Percentiles rank a stretch among this genome's conserved stretches.
Evolutionary conservation across 2,797 vertebrate species (phyloP).

Genomic region (Sebastes flavidus): DNA sequence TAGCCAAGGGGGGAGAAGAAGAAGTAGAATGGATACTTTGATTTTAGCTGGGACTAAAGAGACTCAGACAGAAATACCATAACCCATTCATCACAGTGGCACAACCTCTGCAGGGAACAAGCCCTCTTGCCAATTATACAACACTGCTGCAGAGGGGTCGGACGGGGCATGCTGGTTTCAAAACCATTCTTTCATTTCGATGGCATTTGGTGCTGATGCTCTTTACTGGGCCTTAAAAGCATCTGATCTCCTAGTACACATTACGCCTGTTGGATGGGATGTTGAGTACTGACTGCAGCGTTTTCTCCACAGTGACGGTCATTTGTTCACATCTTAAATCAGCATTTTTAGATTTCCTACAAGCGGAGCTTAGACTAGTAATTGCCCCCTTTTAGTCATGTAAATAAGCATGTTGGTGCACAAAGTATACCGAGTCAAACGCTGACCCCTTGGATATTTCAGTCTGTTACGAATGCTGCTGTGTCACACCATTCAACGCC

Average conservation of each 20-base stretch:
- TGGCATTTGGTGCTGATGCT: not conserved
- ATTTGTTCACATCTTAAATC: slow-evolving; percentile 17
- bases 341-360: not conserved
- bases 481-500: slow-evolving; percentile 18
- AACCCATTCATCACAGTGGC: slow-evolving; percentile 40
- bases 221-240: not conserved
- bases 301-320: not conserved
- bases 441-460: slow-evolving; percentile 33
- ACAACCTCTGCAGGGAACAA: slow-evolving; percentile 35
- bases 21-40: slow-evolving; percentile 24
- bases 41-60: slow-evolving; percentile 13
- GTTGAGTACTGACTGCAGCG: not conserved
- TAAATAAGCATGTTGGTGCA: slow-evolving; percentile 1
- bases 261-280: not conserved
- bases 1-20: not conserved
- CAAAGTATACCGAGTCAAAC: slow-evolving; percentile 19
- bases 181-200: slow-evolving; percentile 27
- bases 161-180: slow-evolving; percentile 25
- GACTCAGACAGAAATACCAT: slow-evolving; percentile 34
- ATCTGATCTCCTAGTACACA: not conserved
- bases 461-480: slow-evolving; percentile 19
- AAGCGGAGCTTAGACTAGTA: slow-evolving; percentile 5
- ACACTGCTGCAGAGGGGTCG: slow-evolving; percentile 10
- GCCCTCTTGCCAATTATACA: slow-evolving; percentile 36
- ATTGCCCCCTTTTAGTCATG: slow-evolving; percentile 17